Conservation (phyloP, 2,888 invertebrate species). For the Heterodera filipjevi region DNA sequence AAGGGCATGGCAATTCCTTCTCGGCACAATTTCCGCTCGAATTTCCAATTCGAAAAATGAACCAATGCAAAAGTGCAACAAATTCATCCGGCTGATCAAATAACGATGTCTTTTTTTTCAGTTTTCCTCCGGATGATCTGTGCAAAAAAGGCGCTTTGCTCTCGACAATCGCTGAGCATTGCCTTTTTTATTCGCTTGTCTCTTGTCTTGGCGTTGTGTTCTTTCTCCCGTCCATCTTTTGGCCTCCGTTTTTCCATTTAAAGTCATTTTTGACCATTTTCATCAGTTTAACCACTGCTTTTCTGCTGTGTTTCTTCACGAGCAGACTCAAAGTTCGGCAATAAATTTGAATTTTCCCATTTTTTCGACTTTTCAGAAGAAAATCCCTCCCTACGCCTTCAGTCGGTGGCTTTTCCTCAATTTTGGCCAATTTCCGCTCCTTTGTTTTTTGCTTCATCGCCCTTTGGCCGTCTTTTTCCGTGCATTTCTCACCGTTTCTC, state of each 20-base stretch:
- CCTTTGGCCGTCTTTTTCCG: background rate
- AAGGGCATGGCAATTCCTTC: slow-evolving; percentile 5
- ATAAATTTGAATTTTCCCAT: background rate
- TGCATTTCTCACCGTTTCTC: background rate
- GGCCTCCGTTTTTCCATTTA: slow-evolving; percentile 4
- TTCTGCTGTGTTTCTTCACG: background rate
- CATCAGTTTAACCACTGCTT: background rate
- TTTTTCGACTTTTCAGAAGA: background rate
- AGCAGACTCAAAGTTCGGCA: background rate
- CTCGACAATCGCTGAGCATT: background rate
- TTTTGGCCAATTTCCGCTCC: background rate
- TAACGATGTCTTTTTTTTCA: too few relatives aligned
- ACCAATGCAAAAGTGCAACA: background rate
- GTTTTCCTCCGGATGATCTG: too few relatives aligned
- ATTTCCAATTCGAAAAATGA: background rate
- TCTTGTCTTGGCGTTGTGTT: slow-evolving; percentile 7
- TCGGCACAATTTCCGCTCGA: background rate
- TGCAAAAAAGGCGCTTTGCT: too few relatives aligned
- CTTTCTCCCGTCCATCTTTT: slow-evolving; percentile 6
- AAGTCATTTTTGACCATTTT: background rate
- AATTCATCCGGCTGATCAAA: too few relatives aligned
- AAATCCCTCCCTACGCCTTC: background rate
- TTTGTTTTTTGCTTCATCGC: background rate
- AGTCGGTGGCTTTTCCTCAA: background rate
- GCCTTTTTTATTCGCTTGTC: background rate